phyloP scores from a whole-genome alignment of 2,888 invertebrate species.

The Ectemnius cavifrons region DNA sequence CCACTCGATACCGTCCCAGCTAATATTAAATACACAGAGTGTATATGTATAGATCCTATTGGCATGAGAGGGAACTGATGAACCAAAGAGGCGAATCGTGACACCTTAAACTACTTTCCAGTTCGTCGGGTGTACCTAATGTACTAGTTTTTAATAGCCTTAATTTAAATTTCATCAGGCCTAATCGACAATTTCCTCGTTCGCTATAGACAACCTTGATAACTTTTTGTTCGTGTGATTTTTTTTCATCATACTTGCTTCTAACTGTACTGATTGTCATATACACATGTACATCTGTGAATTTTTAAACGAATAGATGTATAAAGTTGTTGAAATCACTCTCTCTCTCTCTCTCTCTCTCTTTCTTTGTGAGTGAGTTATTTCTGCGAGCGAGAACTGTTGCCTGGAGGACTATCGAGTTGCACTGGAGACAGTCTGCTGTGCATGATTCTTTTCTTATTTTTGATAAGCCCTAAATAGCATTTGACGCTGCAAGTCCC shows the following conservation, averaged over 20 bases:
- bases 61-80: background rate
- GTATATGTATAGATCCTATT: background rate
- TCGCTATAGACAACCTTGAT: constrained; percentile 49
- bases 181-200: constrained; percentile 57
- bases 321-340: too few species aligned
- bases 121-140: constrained; percentile 28
- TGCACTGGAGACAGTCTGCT: too few species aligned
- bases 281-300: too few species aligned
- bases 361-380: too few species aligned
- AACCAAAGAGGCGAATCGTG: constrained; percentile 5
- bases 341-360: too few species aligned
- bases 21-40: background rate
- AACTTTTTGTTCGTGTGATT: constrained; percentile 46
- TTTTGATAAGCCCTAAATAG: too few species aligned
- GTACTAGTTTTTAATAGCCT: constrained; percentile 56
- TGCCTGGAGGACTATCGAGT: too few species aligned
- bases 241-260: constrained; percentile 20
- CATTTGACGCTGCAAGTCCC: too few species aligned
- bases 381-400: too few species aligned
- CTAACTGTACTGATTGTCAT: too few species aligned
- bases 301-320: too few species aligned
- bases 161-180: constrained; percentile 52
- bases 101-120: constrained; percentile 40
- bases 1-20: background rate
- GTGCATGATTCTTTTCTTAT: too few species aligned